A percentile compares a stretch with the other conserved stretches of the same genome.
Conservation (phyloP, 1,140 invertebrate species). For the Berghia stephanieae region DNA sequence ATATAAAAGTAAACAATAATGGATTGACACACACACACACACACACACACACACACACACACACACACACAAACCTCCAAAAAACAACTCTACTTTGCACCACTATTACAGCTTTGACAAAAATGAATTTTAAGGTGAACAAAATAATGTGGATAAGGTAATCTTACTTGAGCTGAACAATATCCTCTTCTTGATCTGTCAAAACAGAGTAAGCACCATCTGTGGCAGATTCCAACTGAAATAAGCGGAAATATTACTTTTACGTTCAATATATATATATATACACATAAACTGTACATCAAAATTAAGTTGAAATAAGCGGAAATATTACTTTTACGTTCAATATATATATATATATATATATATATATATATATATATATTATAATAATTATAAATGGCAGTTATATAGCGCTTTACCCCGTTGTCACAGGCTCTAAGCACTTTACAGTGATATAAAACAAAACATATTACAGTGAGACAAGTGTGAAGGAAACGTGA, state of each 20-base stretch:
- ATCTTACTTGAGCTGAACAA: constrained; percentile 24
- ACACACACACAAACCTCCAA: too few relatives aligned
- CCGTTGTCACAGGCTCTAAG: too few relatives aligned
- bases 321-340: neutral
- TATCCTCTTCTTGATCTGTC: neutral
- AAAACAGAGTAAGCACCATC: neutral
- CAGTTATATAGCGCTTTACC: neutral
- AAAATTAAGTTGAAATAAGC: neutral
- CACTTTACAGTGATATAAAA: too few relatives aligned
- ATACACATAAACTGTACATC: neutral
- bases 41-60: too few relatives aligned
- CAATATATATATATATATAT: neutral
- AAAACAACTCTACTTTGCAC: too few relatives aligned
- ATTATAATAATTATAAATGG: neutral
- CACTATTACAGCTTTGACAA: too few relatives aligned
- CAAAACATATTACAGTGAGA: too few relatives aligned
- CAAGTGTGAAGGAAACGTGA: too few relatives aligned
- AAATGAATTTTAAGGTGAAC: neutral
- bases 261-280: neutral
- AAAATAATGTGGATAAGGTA: neutral
- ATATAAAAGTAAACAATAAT: too few relatives aligned
- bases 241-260: neutral
- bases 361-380: neutral
- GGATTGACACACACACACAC: too few relatives aligned
- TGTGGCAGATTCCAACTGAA: constrained; percentile 15